Percentiles rank a stretch among this genome's conserved stretches.
Evolutionary conservation across 2,113 vertebrate genomes (phyloP).

Genomic region (Aegithalos caudatus): DNA sequence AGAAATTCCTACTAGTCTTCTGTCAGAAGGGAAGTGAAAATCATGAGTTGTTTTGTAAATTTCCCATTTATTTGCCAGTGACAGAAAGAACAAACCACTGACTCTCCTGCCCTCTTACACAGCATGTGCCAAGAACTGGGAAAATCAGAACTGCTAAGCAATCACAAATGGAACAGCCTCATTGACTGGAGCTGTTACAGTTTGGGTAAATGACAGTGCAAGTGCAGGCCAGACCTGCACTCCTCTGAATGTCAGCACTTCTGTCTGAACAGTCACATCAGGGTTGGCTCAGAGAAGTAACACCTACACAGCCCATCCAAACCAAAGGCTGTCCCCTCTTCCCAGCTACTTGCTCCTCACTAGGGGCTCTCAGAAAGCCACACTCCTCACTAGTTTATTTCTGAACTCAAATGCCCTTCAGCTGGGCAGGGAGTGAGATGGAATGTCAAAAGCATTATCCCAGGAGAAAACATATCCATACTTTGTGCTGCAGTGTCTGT

Average conservation of each 20-base stretch:
- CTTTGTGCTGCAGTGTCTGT: neutral
- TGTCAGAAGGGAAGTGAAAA: neutral
- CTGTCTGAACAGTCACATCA: neutral
- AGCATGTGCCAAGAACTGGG: neutral
- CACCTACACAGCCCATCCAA: neutral
- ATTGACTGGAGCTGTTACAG: neutral
- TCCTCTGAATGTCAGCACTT: neutral
- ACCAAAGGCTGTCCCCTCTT: neutral
- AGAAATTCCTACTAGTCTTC: neutral
- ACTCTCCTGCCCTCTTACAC: neutral
- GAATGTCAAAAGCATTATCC: neutral
- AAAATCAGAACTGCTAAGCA: neutral
- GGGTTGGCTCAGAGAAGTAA: neutral
- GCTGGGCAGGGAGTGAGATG: neutral
- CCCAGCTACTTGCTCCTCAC: neutral
- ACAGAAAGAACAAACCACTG: neutral
- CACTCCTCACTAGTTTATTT: neutral
- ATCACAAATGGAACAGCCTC: neutral
- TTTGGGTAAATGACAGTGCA: neutral
- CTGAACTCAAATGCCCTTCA: neutral
- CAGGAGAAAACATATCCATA: neutral
- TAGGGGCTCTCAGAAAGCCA: neutral
- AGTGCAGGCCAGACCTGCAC: neutral
- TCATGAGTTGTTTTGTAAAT: neutral
- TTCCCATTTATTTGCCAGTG: neutral